Evolutionary conservation across 2,113 vertebrate genomes (phyloP), one percentile per base, ranked within the genome.

Genomic region (Circaetus gallicus): DNA sequence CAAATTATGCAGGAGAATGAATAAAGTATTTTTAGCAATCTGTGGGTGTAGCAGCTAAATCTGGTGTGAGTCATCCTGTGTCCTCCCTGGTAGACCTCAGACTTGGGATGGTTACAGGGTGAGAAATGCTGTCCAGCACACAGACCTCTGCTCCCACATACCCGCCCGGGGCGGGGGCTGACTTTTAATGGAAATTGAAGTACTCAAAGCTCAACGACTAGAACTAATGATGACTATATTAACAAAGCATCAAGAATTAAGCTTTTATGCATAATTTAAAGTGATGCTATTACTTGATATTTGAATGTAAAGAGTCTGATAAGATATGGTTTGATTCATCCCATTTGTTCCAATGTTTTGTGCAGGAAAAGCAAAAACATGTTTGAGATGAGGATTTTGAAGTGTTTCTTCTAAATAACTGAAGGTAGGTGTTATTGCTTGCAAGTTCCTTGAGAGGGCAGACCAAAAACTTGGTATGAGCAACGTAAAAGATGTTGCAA

Each of bases 261-360:
- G 20, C 5, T 47, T 76, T n/a, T 20, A 20, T 38, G 10, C 10
- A 5, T 17, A 6, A 20, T 42, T 45, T 65, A 36, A 22, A 16
- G 29, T 21, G 36, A n/a, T 55, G 22, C 18, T 50, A 25, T 55
- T 65, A 3, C 17, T 47, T 34, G 25, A 10, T 38, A 43, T n/a
- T 50, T 32, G 42, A 65, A 14, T 0, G 0, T 31, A 13, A 29
- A n/a, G 49, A 59, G 11, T 16, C 5, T 40, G 34, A 7, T 13
- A 21, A 69, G 22, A 7, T 4, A 2, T 0, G 9, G 5, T 43
- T 87, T 47, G 15, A 6, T 82, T 82, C 1, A 19, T 25, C 7
- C 17, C 22, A 2, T 24, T 45, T n/a, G 7, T 45, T 45, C 5
- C 3, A 6, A 10, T 11, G 29, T 38, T 89, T 24, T 34, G 28